Percentiles rank a stretch among this genome's conserved stretches.
Evolutionary conservation across 2,888 invertebrate genomes (phyloP).

Genomic region (Melipona bicolor): DNA sequence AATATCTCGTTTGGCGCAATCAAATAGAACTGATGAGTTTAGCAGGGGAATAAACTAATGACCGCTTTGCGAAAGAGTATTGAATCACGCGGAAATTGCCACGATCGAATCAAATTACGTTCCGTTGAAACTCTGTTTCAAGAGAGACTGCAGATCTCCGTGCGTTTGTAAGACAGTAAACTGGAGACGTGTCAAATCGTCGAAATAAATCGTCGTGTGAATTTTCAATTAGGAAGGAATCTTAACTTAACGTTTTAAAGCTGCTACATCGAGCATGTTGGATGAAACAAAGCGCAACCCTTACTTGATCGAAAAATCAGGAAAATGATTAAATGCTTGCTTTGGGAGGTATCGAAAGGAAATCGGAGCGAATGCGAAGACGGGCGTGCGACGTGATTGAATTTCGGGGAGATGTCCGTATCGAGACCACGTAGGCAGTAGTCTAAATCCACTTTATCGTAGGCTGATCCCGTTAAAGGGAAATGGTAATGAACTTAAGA

Average conservation of each 20-base stretch:
- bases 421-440: constrained; percentile 12
- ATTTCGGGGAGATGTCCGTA: constrained; percentile 36
- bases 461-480: constrained; percentile 49
- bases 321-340: background rate
- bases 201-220: too few species aligned
- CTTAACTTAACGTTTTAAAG: too few species aligned
- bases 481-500: constrained; percentile 51
- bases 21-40: background rate
- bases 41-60: background rate
- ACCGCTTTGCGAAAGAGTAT: background rate
- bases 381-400: background rate
- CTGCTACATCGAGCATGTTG: background rate
- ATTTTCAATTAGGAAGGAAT: too few species aligned
- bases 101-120: background rate
- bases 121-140: background rate
- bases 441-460: constrained; percentile 51
- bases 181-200: too few species aligned
- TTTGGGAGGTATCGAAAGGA: background rate
- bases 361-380: background rate
- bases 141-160: too few species aligned
- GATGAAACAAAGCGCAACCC: background rate
- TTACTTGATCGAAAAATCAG: background rate
- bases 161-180: too few species aligned
- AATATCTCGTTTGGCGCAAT: background rate
- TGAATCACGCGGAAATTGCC: background rate